Conservation (phyloP, 2,113 vertebrate genomes). For the Cavia porcellus region DNA sequence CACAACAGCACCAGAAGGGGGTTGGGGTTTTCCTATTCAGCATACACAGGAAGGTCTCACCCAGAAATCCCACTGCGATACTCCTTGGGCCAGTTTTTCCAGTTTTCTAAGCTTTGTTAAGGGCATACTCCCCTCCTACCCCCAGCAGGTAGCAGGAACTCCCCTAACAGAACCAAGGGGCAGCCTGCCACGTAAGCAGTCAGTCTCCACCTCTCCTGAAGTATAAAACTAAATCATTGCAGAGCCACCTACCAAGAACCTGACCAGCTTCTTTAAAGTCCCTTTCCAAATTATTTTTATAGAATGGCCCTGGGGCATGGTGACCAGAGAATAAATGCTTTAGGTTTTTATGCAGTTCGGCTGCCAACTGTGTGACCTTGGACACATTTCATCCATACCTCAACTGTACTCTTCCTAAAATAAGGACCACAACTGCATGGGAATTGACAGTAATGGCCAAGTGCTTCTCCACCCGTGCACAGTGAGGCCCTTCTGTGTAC, state of each 20-base stretch:
- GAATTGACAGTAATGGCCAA: background rate
- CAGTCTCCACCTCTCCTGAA: background rate
- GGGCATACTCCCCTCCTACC: background rate
- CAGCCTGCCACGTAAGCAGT: background rate
- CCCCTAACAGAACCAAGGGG: background rate
- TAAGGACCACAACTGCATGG: background rate
- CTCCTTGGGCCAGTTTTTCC: slow-evolving; percentile 48
- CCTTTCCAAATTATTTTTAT: slow-evolving; percentile 14
- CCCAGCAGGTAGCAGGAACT: background rate
- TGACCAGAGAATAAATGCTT: background rate
- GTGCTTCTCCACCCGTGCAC: background rate
- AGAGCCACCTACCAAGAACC: background rate
- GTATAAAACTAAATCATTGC: background rate
- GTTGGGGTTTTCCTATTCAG: background rate
- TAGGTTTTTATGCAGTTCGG: background rate
- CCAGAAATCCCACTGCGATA: background rate
- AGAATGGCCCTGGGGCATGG: background rate
- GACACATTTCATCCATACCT: background rate
- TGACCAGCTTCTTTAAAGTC: background rate
- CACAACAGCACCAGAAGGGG: background rate
- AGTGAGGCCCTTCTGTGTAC: rapidly evolving
- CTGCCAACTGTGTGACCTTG: background rate
- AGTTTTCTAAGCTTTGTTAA: slow-evolving; percentile 15
- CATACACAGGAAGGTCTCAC: background rate
- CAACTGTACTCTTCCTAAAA: background rate